Evolutionary conservation across 2,113 vertebrate genomes (phyloP).

Genomic region (Phrynosoma blainvillii): DNA sequence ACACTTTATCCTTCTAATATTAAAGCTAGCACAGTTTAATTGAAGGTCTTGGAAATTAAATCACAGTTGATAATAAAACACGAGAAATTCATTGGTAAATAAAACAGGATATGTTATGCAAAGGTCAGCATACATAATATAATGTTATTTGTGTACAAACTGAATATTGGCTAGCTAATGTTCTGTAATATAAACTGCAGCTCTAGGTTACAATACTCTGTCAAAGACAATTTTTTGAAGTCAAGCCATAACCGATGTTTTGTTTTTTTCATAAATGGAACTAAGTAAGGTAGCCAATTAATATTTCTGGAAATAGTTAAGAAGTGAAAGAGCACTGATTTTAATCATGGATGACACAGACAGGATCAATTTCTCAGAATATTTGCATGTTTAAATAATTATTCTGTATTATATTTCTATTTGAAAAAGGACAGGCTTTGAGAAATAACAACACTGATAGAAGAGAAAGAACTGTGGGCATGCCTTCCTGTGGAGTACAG

Average conservation of each 20-base stretch:
- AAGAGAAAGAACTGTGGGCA: background rate
- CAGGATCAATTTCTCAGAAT: conserved; percentile 21
- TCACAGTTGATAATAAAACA: conserved; percentile 27
- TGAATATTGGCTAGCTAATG: conserved; percentile 46
- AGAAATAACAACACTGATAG: background rate
- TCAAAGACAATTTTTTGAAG: conserved; percentile 45
- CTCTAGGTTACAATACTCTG: conserved; percentile 9
- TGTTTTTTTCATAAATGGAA: conserved; percentile 20
- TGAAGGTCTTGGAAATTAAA: conserved; percentile 30
- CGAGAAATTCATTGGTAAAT: conserved; percentile 24
- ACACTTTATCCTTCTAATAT: conserved; percentile 21
- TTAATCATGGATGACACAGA: conserved; percentile 14
- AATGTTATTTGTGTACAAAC: conserved; percentile 43
- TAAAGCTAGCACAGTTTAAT: conserved; percentile 25
- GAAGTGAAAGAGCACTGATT: conserved; percentile 25
- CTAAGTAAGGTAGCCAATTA: conserved; percentile 39
- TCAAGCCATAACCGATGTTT: conserved; percentile 5
- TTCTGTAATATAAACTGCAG: conserved; percentile 14
- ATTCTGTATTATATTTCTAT: background rate
- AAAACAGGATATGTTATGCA: conserved; percentile 12
- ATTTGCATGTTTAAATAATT: background rate
- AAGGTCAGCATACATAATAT: conserved; percentile 41
- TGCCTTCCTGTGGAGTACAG: background rate
- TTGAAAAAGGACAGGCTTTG: background rate
- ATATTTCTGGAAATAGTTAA: conserved; percentile 19